Percentiles rank a stretch among this genome's conserved stretches.
Conservation (phyloP, 2,888 invertebrate genomes). For the Rutpela maculata region DNA sequence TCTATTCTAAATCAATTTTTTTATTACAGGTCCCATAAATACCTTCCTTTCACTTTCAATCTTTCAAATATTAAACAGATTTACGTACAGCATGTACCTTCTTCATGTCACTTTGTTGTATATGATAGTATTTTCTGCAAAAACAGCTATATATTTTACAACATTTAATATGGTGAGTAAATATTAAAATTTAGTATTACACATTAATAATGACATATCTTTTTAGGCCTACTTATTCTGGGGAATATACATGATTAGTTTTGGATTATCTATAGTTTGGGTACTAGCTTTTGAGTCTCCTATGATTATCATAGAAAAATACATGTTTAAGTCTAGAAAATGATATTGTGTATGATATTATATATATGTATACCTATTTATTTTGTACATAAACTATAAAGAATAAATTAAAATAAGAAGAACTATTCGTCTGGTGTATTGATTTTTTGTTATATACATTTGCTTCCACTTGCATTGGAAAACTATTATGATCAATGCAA, state of each 20-base stretch:
- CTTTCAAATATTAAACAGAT: conserved; percentile 76
- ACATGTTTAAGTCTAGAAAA: conserved; percentile 22
- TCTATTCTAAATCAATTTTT: neutral
- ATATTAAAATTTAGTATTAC: neutral
- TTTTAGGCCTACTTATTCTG: conserved; percentile 71
- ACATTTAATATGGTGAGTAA: conserved; percentile 63
- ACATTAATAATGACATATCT: neutral
- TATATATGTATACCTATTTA: no score
- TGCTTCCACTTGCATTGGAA: no score
- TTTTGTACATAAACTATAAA: no score
- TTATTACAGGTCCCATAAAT: conserved; percentile 74
- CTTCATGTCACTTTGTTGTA: conserved; percentile 71
- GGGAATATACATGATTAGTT: conserved; percentile 71
- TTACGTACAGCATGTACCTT: conserved; percentile 77
- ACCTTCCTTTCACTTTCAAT: conserved; percentile 75
- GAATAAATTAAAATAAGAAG: no score
- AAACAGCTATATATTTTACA: conserved; percentile 59
- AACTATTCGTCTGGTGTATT: no score
- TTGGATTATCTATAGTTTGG: conserved; percentile 69
- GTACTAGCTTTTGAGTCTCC: conserved; percentile 73
- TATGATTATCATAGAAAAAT: conserved; percentile 71
- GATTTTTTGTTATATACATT: no score
- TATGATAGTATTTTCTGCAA: conserved; percentile 49
- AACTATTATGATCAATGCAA: no score
- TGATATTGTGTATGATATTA: neutral